These are phyloP conservation scores for Pseudomyrmex gracilis DNA, from an alignment of 1,140 invertebrate species.

Conservation along the genomic window DNA sequence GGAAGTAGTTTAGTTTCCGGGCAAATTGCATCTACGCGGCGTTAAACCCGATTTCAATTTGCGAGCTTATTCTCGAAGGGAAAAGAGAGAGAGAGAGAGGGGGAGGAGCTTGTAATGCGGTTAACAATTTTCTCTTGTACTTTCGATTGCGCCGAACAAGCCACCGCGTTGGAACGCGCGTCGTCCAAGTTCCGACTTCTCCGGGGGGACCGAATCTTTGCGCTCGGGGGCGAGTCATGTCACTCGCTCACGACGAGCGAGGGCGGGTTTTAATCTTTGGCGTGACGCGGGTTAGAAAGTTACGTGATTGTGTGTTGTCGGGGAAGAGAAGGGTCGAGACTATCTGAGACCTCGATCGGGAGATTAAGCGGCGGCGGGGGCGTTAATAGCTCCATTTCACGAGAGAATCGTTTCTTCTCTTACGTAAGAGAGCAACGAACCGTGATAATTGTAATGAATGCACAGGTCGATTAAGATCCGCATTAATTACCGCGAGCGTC, in stretches of 20 bases:
- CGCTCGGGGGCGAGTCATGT: too few species aligned
- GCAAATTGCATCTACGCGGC: constrained; percentile 32
- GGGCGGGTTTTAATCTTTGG: constrained; percentile 2
- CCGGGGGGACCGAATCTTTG: too few species aligned
- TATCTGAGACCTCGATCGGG: neutral
- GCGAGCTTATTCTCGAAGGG: constrained; percentile 7
- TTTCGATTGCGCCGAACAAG: constrained; percentile 10
- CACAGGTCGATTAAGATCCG: constrained; percentile 1
- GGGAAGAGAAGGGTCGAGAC: neutral
- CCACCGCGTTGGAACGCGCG: neutral
- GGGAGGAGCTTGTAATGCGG: constrained; percentile 1
- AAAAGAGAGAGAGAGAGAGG: too few species aligned
- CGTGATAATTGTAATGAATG: neutral
- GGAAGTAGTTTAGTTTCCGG: constrained; percentile 44
- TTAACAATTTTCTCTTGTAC: constrained; percentile 38
- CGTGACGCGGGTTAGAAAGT: neutral
- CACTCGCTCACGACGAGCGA: too few species aligned
- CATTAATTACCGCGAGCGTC: neutral
- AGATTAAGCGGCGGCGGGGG: neutral
- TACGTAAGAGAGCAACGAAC: constrained; percentile 7
- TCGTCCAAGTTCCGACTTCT: neutral
- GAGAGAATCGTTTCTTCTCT: neutral
- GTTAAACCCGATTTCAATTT: constrained; percentile 51
- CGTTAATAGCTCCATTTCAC: neutral
- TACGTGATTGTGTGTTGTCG: neutral